Evolutionary conservation across 2,113 vertebrate species (phyloP).

Genomic region (Pterocles burchelli): DNA sequence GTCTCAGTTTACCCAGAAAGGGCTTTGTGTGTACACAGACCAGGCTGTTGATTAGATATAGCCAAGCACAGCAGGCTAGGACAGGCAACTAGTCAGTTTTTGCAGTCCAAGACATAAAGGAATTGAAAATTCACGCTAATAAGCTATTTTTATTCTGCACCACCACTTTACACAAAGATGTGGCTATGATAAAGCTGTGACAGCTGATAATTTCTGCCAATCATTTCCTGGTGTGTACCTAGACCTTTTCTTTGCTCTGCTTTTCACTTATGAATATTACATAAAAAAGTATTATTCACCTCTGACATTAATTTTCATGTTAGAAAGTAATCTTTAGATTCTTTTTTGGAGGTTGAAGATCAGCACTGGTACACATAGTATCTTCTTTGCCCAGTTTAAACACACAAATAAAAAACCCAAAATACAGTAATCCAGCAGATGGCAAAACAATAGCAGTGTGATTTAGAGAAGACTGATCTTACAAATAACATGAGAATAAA

Average conservation of each 20-base stretch:
- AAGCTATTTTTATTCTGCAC: not conserved
- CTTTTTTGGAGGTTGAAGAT: not conserved
- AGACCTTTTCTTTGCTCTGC: not conserved
- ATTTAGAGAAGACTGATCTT: not conserved
- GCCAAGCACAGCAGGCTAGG: not conserved
- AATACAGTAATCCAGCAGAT: not conserved
- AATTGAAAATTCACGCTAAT: not conserved
- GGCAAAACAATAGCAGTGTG: not conserved
- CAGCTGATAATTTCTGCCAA: not conserved
- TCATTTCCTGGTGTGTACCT: not conserved
- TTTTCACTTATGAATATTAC: not conserved
- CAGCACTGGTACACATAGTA: not conserved
- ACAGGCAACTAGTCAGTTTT: not conserved
- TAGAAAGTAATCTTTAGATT: not conserved
- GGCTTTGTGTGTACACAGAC: rapidly evolving
- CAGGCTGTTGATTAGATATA: not conserved
- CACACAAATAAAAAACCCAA: not conserved
- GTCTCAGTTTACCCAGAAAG: not conserved
- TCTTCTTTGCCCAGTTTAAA: not conserved
- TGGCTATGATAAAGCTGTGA: not conserved
- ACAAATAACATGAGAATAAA: not conserved
- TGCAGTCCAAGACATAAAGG: not conserved
- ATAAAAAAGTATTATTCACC: not conserved
- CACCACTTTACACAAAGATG: not conserved
- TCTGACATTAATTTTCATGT: not conserved